These are phyloP conservation scores for Acropora yongei DNA, from an alignment of 64 coral and sea anemone genomes.

Conservation along the genomic window DNA sequence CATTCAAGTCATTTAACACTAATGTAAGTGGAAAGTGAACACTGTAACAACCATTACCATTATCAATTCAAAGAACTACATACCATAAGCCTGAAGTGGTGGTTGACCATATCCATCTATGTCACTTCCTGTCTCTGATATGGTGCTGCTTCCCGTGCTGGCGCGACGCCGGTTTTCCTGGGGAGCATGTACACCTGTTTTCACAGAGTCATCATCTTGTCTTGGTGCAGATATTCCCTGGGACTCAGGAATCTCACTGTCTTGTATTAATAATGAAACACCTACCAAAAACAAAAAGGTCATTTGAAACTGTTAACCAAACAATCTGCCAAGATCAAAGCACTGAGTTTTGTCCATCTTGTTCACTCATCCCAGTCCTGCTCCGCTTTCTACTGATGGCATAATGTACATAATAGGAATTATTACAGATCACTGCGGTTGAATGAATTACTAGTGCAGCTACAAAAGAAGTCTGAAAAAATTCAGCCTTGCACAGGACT, in stretches of 20 bases:
- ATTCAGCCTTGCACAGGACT: no score
- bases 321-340: no score
- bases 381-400: no score
- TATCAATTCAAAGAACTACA: neutral
- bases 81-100: slow-evolving; percentile 70
- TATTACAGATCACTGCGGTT: no score
- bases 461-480: neutral
- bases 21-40: neutral
- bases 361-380: no score
- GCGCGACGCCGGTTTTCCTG: slow-evolving; percentile 36
- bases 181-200: slow-evolving; percentile 9
- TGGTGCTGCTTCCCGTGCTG: slow-evolving; percentile 79
- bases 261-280: slow-evolving; percentile 82
- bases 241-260: slow-evolving; percentile 84
- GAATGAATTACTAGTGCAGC: no score
- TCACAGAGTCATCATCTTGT: neutral
- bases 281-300: slow-evolving; percentile 45
- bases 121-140: slow-evolving; percentile 63
- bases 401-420: no score
- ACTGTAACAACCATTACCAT: neutral
- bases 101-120: slow-evolving; percentile 65
- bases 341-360: no score
- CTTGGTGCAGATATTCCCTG: slow-evolving; percentile 46
- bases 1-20: no score
- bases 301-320: no score